These are phyloP conservation scores for Ailurus styani DNA, from an alignment of 2,113 vertebrate genomes.

Conservation along the genomic window DNA sequence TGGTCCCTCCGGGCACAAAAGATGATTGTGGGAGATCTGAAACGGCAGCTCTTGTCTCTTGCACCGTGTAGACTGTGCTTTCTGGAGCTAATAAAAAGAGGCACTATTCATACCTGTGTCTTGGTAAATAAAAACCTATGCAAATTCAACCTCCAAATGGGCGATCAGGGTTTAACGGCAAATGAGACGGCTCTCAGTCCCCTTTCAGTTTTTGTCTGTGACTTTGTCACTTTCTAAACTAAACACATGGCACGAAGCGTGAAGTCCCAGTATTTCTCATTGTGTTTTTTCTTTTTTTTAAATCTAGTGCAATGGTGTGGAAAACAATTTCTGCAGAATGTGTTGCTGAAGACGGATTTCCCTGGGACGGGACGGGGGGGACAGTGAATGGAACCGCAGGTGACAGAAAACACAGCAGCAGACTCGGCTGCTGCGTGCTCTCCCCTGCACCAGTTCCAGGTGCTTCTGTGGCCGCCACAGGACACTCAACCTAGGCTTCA, in stretches of 20 bases:
- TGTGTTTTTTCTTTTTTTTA: neutral
- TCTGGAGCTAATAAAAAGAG: constrained; percentile 50
- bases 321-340: neutral
- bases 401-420: constrained; percentile 6
- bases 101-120: constrained; percentile 44
- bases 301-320: neutral
- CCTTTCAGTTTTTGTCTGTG: constrained; percentile 24
- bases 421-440: neutral
- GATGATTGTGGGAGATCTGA: constrained; percentile 35
- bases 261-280: neutral
- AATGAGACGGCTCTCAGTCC: constrained; percentile 36
- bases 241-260: neutral
- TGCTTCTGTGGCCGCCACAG: neutral
- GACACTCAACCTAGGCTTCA: neutral
- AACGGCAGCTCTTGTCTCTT: neutral
- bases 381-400: neutral
- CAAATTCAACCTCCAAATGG: constrained; percentile 59
- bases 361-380: neutral
- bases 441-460: neutral
- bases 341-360: neutral
- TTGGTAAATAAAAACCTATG: constrained; percentile 52
- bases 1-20: constrained; percentile 31
- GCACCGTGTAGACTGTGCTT: neutral
- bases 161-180: constrained; percentile 41
- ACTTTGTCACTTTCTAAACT: constrained; percentile 52